Evolutionary conservation across 2,797 vertebrate genomes (phyloP).

Genomic region (Myotis pilosus): DNA sequence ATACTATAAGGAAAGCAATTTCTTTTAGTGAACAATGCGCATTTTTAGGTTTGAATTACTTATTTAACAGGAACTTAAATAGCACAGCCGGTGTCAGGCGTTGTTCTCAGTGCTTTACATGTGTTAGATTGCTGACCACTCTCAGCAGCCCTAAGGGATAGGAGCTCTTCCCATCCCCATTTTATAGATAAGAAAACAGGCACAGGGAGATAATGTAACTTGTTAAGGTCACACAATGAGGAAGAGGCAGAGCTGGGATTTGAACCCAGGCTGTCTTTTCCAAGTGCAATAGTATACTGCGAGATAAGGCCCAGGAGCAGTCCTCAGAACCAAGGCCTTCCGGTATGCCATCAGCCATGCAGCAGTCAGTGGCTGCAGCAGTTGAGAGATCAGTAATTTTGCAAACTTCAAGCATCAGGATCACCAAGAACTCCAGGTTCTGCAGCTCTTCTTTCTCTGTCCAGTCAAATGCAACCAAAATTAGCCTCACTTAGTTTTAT

Average conservation of each 20-base stretch:
- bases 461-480: background rate
- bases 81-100: background rate
- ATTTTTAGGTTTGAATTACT: slow-evolving; percentile 4
- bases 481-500: background rate
- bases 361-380: background rate
- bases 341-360: background rate
- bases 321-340: background rate
- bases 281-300: background rate
- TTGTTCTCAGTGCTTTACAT: background rate
- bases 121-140: background rate
- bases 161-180: background rate
- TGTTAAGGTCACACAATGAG: background rate
- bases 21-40: background rate
- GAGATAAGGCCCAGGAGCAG: background rate
- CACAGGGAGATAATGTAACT: background rate
- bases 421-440: background rate
- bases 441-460: background rate
- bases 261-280: background rate
- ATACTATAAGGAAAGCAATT: background rate
- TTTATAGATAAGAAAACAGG: background rate
- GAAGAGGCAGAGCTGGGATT: background rate
- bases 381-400: background rate
- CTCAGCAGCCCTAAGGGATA: background rate
- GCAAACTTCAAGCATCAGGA: background rate
- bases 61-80: slow-evolving; percentile 17